phyloP scores from a whole-genome alignment of 2,797 vertebrate genomes.

The Spinus olivaceus region DNA sequence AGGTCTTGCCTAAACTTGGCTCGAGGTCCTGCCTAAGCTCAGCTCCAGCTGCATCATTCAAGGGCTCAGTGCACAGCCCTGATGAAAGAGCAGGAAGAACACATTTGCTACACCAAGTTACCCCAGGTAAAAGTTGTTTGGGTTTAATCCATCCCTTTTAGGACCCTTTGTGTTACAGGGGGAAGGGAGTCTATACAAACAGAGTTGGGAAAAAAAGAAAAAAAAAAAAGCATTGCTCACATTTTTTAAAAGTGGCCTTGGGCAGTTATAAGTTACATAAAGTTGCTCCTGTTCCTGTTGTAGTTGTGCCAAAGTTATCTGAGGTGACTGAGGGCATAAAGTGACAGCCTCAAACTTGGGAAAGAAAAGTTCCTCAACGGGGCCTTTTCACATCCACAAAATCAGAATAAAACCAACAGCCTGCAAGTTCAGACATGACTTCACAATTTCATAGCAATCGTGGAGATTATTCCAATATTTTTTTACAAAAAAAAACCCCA shows the following conservation, averaged over 20 bases:
- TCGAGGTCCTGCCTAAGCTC: background rate
- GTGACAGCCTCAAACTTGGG: background rate
- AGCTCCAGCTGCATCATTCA: background rate
- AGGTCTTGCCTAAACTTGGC: background rate
- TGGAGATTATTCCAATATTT: background rate
- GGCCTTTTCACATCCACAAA: background rate
- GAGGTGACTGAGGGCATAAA: background rate
- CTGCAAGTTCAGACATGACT: background rate
- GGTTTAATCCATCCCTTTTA: background rate
- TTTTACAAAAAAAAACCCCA: background rate
- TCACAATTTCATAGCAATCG: background rate
- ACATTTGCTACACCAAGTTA: background rate
- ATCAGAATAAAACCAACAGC: background rate
- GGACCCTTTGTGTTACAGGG: background rate
- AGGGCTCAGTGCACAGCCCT: background rate
- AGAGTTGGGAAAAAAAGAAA: background rate
- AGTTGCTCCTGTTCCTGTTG: constrained; percentile 18
- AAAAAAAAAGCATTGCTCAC: constrained; percentile 24
- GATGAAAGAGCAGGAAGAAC: background rate
- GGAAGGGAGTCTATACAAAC: background rate
- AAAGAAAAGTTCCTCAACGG: background rate
- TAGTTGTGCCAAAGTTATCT: constrained; percentile 27
- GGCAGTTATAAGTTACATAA: constrained; percentile 58
- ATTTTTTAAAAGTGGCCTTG: constrained; percentile 28
- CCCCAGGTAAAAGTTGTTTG: background rate